phyloP scores from a whole-genome alignment of 2,888 invertebrate genomes.

The Rhingia campestris region DNA sequence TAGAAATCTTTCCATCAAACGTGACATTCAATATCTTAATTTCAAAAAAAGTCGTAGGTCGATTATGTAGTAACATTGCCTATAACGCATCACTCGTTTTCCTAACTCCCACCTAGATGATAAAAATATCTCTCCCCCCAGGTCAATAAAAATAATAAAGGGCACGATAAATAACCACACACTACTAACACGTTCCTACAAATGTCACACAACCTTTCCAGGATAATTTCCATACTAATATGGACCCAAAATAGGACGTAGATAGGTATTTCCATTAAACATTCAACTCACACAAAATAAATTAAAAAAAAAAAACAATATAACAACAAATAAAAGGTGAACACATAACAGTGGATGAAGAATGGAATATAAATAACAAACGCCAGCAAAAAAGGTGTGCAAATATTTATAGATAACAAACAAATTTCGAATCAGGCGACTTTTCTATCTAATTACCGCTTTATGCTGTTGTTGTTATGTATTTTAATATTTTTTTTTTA shows the following conservation, averaged over 20 bases:
- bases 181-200: no score
- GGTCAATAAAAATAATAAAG: no score
- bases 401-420: conserved; percentile 61
- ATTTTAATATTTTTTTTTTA: conserved; percentile 40
- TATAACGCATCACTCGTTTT: no score
- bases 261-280: conserved; percentile 1
- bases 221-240: background rate
- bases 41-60: no score
- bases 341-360: conserved; percentile 73
- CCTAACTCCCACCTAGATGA: no score
- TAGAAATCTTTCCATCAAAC: no score
- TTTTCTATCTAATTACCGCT: conserved; percentile 81
- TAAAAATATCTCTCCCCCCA: no score
- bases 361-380: conserved; percentile 66
- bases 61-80: no score
- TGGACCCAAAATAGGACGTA: background rate
- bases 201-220: no score
- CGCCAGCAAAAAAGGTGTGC: conserved; percentile 72
- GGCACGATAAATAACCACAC: no score
- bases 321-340: conserved; percentile 52
- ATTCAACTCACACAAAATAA: conserved; percentile 75
- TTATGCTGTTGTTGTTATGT: conserved; percentile 82
- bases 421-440: conserved; percentile 67
- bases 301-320: conserved; percentile 46
- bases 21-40: no score